Evolutionary conservation across 2,888 invertebrate genomes (phyloP), one percentile per base, ranked within the genome.

Genomic region (Mythimna ferrago): DNA sequence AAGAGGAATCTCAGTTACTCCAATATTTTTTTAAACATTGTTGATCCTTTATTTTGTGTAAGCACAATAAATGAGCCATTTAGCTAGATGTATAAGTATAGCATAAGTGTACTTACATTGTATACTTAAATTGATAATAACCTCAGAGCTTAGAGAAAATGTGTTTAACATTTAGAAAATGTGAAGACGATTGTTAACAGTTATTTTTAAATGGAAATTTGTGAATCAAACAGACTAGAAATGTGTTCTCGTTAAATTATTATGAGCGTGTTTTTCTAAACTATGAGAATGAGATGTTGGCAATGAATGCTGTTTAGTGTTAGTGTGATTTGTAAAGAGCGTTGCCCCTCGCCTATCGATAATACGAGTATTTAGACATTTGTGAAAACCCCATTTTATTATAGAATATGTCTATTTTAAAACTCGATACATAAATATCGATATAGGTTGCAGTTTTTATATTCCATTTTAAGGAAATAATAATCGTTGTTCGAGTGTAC

Each of bases 201-300:
- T 87, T 87, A 86, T 82, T 81, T 83, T 86, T 89, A 84, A 81
- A 81, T 77, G 76, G 83, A 62, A 48, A 68, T 73, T 63, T 80
- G 76, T 82, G 83, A 86, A 86, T 84, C 78, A 83, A 81, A 88
- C 89, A 86, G 87, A 89, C 89, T 91, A 89, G 78, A 71, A 80
- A 93, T 91, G 94, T 94, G 94, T 94, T 94, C 93, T 87, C 85
- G 79, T 89, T 90, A 89, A 90, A 85, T 87, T 91, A 89, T 89
- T 88, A 87, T 86, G 77, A 83, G 83, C 66, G 82, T 83, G 82
- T 82, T 78, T 83, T 77, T 77, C 71, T 80, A 80, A 82, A 81
- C 81, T 82, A 77, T 80, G 35, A 66, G 71, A 75, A 73, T 80
- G 71, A 58, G 66, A 74, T 74, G 71, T 86, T 78, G 76, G 71